Conservation (phyloP, 2,888 invertebrate genomes). For the Tricholauxania praeusta region DNA sequence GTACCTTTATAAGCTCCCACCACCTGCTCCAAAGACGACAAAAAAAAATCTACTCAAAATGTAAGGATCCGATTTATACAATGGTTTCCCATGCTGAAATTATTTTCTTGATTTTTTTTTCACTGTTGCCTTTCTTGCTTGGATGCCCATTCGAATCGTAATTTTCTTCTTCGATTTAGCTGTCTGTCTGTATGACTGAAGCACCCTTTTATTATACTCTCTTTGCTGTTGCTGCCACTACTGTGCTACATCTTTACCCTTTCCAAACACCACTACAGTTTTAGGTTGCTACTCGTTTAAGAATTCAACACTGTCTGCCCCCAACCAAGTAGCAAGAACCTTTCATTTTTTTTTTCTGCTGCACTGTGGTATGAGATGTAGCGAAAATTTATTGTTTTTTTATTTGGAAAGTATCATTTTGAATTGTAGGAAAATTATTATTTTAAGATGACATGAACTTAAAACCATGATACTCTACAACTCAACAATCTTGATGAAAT, state of each 20-base stretch:
- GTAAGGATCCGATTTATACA: neutral
- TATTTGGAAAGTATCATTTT: too few relatives aligned
- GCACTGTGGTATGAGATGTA: too few relatives aligned
- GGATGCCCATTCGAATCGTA: slow-evolving; percentile 16
- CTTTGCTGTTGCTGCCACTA: neutral
- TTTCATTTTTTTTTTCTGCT: too few relatives aligned
- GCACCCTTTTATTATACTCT: neutral
- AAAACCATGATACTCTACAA: too few relatives aligned
- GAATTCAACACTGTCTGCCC: too few relatives aligned
- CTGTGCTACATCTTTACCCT: neutral
- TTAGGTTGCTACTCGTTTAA: too few relatives aligned
- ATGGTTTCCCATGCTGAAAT: neutral
- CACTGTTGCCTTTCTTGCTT: slow-evolving; percentile 2
- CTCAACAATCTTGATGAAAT: too few relatives aligned
- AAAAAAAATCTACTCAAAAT: neutral
- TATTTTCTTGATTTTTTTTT: neutral
- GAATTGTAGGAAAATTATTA: too few relatives aligned
- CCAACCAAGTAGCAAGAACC: too few relatives aligned
- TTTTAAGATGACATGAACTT: too few relatives aligned
- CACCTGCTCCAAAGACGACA: neutral
- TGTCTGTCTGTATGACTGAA: neutral
- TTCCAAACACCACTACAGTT: neutral
- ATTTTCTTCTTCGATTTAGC: slow-evolving; percentile 32
- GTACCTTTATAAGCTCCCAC: slow-evolving; percentile 7
- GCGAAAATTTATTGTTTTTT: too few relatives aligned